Conservation (phyloP, 1,140 invertebrate genomes). For the Phthorimaea operculella region DNA sequence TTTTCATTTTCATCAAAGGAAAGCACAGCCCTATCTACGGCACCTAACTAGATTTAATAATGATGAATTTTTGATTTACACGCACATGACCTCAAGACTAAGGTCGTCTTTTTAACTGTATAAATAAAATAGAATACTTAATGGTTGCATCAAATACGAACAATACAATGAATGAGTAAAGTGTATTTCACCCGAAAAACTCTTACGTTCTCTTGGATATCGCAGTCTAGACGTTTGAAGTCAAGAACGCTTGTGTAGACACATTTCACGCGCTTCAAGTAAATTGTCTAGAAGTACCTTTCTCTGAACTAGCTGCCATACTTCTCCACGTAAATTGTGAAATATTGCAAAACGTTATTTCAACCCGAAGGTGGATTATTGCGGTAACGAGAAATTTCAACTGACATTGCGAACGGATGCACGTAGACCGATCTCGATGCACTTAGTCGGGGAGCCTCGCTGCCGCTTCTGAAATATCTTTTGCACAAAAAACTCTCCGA, state of each 20-base stretch:
- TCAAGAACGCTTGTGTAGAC: constrained; percentile 1
- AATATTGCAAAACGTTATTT: constrained; percentile 9
- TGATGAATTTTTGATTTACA: too few relatives aligned
- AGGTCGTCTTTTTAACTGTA: too few relatives aligned
- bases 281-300: constrained; percentile 4
- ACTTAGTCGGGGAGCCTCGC: constrained; percentile 35
- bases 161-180: too few relatives aligned
- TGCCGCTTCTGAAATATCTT: constrained; percentile 17
- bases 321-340: constrained; percentile 6
- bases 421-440: constrained; percentile 45
- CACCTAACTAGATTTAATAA: too few relatives aligned
- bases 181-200: too few relatives aligned
- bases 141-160: too few relatives aligned
- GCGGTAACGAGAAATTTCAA: constrained; percentile 51
- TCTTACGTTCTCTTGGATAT: too few relatives aligned
- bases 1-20: too few relatives aligned
- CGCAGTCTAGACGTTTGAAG: not conserved
- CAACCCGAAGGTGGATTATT: constrained; percentile 30
- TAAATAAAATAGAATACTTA: too few relatives aligned
- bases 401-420: constrained; percentile 44
- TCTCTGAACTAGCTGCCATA: not conserved
- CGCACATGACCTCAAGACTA: too few relatives aligned
- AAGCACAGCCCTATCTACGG: too few relatives aligned
- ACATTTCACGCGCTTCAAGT: not conserved
- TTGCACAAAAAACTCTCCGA: constrained; percentile 6